Evolutionary conservation across 2,888 invertebrate genomes (phyloP), one percentile per base, ranked within the genome.

Genomic region (Amiota mariae): DNA sequence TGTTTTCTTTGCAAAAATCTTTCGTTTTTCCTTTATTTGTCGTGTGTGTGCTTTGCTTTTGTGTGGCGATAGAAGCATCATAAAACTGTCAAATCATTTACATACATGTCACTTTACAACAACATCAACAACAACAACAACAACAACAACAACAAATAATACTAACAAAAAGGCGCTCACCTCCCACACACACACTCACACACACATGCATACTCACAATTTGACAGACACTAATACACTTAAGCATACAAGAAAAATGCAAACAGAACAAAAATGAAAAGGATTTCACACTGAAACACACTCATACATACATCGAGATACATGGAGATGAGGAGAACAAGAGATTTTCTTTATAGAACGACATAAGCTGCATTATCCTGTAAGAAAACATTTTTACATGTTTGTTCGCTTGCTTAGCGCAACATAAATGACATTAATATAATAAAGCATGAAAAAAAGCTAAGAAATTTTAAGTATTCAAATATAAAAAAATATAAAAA

Each of bases 201-300:
- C 36, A 36, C 36, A 36, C 36, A 6, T 54, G 12, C 36, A 36
- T 6, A 36, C 36, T 36, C 36, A 6, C 36, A 36, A 81, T 82
- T 84, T 84, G 85, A 84, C 84, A 85, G 86, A 81, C 86, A 86
- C 81, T 85, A 85, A 85, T 86, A 83, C 85, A 83, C 83, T 85
- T 86, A 83, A 82, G 84, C 82, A 80, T 79, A 77, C 51, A 68
- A 68, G n/a, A 54, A 51, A 54, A 67, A 54, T 2, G n/a, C 4
- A 12, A 54, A 54, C 54, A n/a, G n/a, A 12, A 54, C 3, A 54
- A 63, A 36, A 63, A 12, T 63, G 63, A 36, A 63, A 1, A 63
- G n/a, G 36, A 63, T 63, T 63, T 24, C 24, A 59, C 3, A 18
- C 59, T n/a, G n/a, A 59, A 1, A 59, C 8, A 20, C 46, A 57